Evolutionary conservation across 2,797 vertebrate genomes (phyloP), one percentile per base, ranked within the genome.

Genomic region (Sebastolobus alascanus): DNA sequence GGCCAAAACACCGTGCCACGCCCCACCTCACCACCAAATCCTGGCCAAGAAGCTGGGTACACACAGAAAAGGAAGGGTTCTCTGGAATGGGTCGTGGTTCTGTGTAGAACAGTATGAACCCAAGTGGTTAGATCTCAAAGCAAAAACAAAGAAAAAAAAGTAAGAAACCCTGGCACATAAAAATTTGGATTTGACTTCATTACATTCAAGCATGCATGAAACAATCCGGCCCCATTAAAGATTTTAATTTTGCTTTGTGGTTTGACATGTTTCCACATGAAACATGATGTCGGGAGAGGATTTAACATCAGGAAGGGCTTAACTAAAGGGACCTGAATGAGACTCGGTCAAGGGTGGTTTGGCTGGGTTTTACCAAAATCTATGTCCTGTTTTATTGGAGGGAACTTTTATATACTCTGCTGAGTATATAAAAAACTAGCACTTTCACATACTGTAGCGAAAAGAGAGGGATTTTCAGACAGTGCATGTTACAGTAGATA

Each of bases 1-100:
- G 85, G 82, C 82, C 91, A 89, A 87, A 90, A 90, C 90, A 80
- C 74, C 5, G 50, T 27, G 82, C 87, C 90, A 77, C 92, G 50
- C 94, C 93, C 92, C 83, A 52, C 82, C 70, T 71, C 61, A 13
- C 85, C 46, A 7, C 88, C 86, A 79, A 54, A 79, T n/a, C 69
- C 60, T 55, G 2, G 85, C 87, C 89, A 81, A 80, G 75, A 65
- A 31, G 60, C 76, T 59, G 75, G 82, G 59, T 31, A 50, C 64
- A 69, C 68, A n/a, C 63, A 76, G 72, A 58, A 64, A 70, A 46
- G 46, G 55, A 73, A 78, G 55, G 22, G 50, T 58, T 71, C 55
- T 75, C 63, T 61, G 68, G 25, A 43, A 10, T 56, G 67, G 70
- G 58, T 46, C 20, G 65, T 46, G 79, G 71, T 73, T 81, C 74